phyloP scores from a whole-genome alignment of 2,888 invertebrate species.

The Catocala fraxini region DNA sequence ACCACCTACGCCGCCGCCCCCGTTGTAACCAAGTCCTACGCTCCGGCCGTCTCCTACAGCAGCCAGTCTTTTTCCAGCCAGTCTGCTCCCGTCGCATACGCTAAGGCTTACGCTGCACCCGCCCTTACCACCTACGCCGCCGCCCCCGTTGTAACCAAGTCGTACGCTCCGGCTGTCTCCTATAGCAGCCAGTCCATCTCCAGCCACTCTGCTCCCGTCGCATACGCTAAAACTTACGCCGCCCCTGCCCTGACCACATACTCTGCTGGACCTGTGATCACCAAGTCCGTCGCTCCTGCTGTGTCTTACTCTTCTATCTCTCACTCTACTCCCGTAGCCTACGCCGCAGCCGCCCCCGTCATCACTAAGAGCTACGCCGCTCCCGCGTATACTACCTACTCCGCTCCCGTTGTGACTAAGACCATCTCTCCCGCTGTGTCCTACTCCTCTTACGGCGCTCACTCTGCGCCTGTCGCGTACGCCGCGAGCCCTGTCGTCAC shows the following conservation, averaged over 20 bases:
- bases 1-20: slow-evolving; percentile 74
- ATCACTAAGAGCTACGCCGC: slow-evolving; percentile 29
- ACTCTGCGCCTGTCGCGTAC: slow-evolving; percentile 70
- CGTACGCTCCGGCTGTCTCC: slow-evolving; percentile 64
- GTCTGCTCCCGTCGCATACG: slow-evolving; percentile 65
- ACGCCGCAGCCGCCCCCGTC: slow-evolving; percentile 50
- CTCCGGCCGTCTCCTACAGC: slow-evolving; percentile 67
- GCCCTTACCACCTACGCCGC: slow-evolving; percentile 67
- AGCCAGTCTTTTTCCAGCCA: slow-evolving; percentile 55
- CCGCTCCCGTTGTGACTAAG: slow-evolving; percentile 48
- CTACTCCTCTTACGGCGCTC: slow-evolving; percentile 66
- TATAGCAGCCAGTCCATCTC: slow-evolving; percentile 53
- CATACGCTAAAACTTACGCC: slow-evolving; percentile 40
- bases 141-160: slow-evolving; percentile 56
- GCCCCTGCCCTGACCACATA: slow-evolving; percentile 55
- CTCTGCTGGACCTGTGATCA: slow-evolving; percentile 67
- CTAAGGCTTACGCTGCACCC: slow-evolving; percentile 56
- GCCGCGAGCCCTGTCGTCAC: slow-evolving; percentile 51
- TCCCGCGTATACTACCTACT: slow-evolving; percentile 48
- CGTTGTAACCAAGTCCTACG: slow-evolving; percentile 71
- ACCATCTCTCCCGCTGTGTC: slow-evolving; percentile 66
- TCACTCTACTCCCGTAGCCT: slow-evolving; percentile 53
- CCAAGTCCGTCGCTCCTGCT: slow-evolving; percentile 27
- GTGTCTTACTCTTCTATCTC: slow-evolving; percentile 42
- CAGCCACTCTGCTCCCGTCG: slow-evolving; percentile 53